phyloP scores from a whole-genome alignment of 2,797 vertebrate genomes.

The Podarcis siculus region DNA sequence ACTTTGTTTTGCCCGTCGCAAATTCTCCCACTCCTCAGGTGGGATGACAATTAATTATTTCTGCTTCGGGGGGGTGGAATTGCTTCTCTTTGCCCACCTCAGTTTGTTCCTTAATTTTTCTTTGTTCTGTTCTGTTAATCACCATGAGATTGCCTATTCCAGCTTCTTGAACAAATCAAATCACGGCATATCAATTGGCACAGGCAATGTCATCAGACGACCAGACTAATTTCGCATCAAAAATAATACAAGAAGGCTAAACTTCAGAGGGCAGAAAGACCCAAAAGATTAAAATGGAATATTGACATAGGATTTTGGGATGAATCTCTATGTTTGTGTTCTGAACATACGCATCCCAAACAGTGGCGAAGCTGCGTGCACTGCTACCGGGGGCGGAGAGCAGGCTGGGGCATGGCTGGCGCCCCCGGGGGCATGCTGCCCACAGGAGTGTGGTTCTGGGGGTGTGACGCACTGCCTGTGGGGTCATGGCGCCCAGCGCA shows the following conservation, averaged over 20 bases:
- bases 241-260: conserved; percentile 34
- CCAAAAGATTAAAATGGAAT: conserved; percentile 42
- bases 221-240: conserved; percentile 53
- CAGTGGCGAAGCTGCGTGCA: too few species aligned
- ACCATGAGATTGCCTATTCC: conserved; percentile 43
- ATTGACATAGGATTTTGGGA: neutral
- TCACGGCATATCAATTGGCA: conserved; percentile 59
- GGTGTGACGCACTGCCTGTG: too few species aligned
- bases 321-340: too few species aligned
- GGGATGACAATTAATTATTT: neutral
- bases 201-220: conserved; percentile 56
- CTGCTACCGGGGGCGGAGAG: too few species aligned
- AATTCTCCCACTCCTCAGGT: neutral
- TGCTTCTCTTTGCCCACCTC: conserved; percentile 42
- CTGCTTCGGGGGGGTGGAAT: too few species aligned
- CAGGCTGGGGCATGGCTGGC: too few species aligned
- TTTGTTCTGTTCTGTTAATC: conserved; percentile 67
- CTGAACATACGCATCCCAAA: too few species aligned
- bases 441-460: too few species aligned
- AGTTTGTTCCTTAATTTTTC: conserved; percentile 59
- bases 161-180: conserved; percentile 55
- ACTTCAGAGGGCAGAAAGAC: conserved; percentile 16
- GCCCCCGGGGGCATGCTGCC: rapidly evolving
- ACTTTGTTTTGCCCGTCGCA: too few species aligned
- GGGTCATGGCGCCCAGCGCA: too few species aligned